These are phyloP conservation scores for Microplitis manilae DNA, from an alignment of 2,888 invertebrate genomes.

Conservation along the genomic window DNA sequence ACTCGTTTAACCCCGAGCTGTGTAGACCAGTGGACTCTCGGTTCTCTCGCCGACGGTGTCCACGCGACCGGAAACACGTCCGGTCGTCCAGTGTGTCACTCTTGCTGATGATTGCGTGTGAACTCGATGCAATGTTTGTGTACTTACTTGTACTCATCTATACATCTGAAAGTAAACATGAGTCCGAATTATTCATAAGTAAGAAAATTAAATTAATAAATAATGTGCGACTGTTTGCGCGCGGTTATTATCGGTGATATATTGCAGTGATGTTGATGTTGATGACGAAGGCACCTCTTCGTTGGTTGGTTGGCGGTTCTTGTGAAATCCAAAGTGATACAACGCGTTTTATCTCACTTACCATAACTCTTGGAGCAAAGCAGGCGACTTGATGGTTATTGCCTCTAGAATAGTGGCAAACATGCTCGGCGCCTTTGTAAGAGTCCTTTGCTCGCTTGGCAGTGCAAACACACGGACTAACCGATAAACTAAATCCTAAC, in stretches of 20 bases:
- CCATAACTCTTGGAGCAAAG: constrained; percentile 41
- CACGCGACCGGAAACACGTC: constrained; percentile 56
- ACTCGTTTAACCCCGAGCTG: constrained; percentile 45
- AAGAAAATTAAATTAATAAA: constrained; percentile 20
- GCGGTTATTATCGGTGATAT: too few species aligned
- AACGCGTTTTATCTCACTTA: constrained; percentile 13
- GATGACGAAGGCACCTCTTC: neutral
- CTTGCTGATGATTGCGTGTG: constrained; percentile 42
- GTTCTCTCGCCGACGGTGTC: constrained; percentile 38
- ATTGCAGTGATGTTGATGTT: neutral
- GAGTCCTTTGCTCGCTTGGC: constrained; percentile 4
- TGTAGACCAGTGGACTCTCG: neutral
- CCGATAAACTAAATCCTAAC: constrained; percentile 47
- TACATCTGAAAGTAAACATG: neutral
- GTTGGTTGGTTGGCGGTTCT: neutral
- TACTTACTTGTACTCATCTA: neutral
- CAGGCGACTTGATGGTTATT: constrained; percentile 36
- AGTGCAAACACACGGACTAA: constrained; percentile 37
- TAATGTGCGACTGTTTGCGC: neutral
- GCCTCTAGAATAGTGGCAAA: constrained; percentile 26
- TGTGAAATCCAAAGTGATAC: constrained; percentile 1
- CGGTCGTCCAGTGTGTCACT: constrained; percentile 42
- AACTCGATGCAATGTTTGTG: constrained; percentile 8
- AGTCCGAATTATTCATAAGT: neutral
- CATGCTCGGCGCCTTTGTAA: constrained; percentile 31